These are phyloP conservation scores for Paralichthys olivaceus DNA, from an alignment of 2,113 vertebrate species.

Conservation along the genomic window DNA sequence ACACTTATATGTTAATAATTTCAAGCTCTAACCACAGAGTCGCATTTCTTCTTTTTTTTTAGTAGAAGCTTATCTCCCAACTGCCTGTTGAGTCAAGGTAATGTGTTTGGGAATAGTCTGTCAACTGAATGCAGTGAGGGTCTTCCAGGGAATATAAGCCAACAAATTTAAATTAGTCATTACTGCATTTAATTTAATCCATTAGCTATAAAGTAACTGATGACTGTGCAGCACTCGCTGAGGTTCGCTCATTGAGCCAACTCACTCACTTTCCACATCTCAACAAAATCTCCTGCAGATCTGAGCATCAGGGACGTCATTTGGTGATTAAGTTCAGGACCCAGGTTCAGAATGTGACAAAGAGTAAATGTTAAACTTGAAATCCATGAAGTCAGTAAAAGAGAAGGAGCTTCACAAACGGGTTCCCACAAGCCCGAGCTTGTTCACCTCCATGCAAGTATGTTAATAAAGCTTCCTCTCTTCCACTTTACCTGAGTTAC, in stretches of 20 bases:
- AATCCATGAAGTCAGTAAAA: background rate
- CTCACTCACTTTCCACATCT: too few relatives aligned
- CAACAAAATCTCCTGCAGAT: too few relatives aligned
- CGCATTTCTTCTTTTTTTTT: too few relatives aligned
- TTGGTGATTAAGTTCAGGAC: background rate
- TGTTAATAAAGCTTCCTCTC: background rate
- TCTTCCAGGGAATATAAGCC: too few relatives aligned
- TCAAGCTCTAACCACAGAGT: too few relatives aligned
- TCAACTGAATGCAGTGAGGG: background rate
- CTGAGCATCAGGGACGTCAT: background rate
- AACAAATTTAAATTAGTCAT: too few relatives aligned
- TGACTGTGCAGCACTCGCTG: too few relatives aligned
- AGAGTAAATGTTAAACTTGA: background rate
- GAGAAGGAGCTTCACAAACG: background rate
- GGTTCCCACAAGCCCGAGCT: background rate
- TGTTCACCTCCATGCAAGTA: background rate
- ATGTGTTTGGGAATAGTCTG: background rate
- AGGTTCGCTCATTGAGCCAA: too few relatives aligned
- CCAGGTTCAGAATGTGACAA: background rate
- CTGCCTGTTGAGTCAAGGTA: too few relatives aligned
- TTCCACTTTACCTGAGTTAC: background rate
- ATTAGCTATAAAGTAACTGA: background rate
- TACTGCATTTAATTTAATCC: background rate
- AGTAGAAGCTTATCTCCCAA: too few relatives aligned
- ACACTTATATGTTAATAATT: too few relatives aligned